Conservation (phyloP, 2,888 invertebrate genomes). For the Melinopterus prodromus region DNA sequence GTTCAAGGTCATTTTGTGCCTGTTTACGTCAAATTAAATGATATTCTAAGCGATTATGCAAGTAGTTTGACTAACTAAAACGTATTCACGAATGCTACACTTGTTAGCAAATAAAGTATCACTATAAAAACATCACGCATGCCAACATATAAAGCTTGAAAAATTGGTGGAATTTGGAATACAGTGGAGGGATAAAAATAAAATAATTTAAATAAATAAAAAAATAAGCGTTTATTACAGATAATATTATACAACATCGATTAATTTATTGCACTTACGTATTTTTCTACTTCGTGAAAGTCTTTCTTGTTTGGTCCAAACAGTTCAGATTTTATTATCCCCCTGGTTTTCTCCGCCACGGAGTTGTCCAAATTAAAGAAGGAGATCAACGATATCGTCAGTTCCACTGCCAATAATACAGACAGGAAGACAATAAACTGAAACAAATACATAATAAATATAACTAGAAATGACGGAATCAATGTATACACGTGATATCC, state of each 20-base stretch:
- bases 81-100: background rate
- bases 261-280: slow-evolving; percentile 44
- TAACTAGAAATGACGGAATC: too few species aligned
- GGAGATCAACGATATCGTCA: slow-evolving; percentile 69
- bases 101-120: background rate
- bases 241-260: slow-evolving; percentile 28
- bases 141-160: slow-evolving; percentile 11
- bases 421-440: slow-evolving; percentile 75
- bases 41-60: background rate
- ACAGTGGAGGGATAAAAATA: slow-evolving; percentile 8
- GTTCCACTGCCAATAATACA: slow-evolving; percentile 72
- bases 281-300: slow-evolving; percentile 44
- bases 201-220: slow-evolving; percentile 24
- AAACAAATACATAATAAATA: slow-evolving; percentile 46
- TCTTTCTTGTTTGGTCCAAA: slow-evolving; percentile 34
- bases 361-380: slow-evolving; percentile 66
- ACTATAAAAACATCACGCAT: background rate
- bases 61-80: background rate
- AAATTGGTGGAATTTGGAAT: background rate
- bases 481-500: too few species aligned
- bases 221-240: slow-evolving; percentile 29
- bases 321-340: slow-evolving; percentile 43
- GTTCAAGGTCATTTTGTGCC: background rate
- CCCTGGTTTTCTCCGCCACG: slow-evolving; percentile 38
- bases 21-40: background rate